phyloP scores from a whole-genome alignment of 2,888 invertebrate genomes.

The Belgica antarctica region DNA sequence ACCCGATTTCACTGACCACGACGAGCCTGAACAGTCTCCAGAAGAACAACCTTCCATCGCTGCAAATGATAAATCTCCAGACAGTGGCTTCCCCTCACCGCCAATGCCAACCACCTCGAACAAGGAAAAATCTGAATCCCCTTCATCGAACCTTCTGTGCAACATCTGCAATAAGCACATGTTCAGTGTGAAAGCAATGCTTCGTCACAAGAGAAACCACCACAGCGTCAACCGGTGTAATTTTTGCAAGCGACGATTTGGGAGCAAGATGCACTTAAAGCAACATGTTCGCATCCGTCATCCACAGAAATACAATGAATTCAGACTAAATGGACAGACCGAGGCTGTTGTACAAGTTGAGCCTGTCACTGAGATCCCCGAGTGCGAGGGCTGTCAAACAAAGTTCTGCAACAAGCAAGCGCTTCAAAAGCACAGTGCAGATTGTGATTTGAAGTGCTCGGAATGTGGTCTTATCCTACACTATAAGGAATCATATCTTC shows the following conservation, averaged over 20 bases:
- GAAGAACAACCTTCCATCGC: not conserved
- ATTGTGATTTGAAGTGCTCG: constrained; percentile 15
- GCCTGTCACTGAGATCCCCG: not conserved
- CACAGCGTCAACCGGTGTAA: not conserved
- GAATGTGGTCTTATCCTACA: constrained; percentile 24
- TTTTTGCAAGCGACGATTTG: constrained; percentile 6
- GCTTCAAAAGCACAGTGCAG: not conserved
- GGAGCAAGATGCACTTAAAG: not conserved
- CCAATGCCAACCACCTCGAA: too few species aligned
- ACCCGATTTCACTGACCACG: not conserved
- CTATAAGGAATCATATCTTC: not conserved
- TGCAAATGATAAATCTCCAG: not conserved
- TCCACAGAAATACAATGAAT: constrained; percentile 13
- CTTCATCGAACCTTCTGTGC: too few species aligned
- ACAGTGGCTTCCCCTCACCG: not conserved
- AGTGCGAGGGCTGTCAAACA: not conserved
- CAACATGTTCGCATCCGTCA: not conserved
- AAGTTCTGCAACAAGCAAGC: not conserved
- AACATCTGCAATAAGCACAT: constrained; percentile 9
- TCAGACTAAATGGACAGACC: not conserved
- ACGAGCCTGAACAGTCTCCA: not conserved
- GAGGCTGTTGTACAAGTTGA: not conserved
- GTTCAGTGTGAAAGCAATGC: not conserved
- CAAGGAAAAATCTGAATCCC: too few species aligned
- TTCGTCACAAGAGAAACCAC: not conserved